phyloP scores from a whole-genome alignment of 2,888 invertebrate genomes.

The Cryptus armator region DNA sequence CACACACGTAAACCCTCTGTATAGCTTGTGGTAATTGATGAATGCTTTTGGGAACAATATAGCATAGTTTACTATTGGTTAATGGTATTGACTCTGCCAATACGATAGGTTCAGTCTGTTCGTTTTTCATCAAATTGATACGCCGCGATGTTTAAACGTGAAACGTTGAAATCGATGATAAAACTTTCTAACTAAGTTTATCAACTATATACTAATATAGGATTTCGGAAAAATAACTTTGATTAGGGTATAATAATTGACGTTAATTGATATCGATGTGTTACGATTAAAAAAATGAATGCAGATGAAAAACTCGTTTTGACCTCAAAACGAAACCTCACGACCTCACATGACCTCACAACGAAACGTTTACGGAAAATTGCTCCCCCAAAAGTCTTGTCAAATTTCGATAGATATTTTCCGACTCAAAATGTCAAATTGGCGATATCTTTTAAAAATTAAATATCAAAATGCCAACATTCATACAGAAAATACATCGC shows the following conservation, averaged over 20 bases:
- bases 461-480: background rate
- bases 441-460: background rate
- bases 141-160: background rate
- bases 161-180: slow-evolving; percentile 13
- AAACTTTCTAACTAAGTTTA: background rate
- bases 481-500: background rate
- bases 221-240: background rate
- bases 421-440: background rate
- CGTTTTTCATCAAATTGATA: slow-evolving; percentile 14
- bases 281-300: background rate
- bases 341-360: too few relatives aligned
- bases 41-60: slow-evolving; percentile 12
- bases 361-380: too few relatives aligned
- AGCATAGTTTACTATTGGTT: background rate
- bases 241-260: background rate
- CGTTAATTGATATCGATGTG: background rate
- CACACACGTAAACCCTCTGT: background rate
- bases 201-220: background rate
- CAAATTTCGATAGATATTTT: too few relatives aligned
- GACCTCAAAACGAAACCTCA: too few relatives aligned
- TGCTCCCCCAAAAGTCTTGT: too few relatives aligned
- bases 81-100: background rate
- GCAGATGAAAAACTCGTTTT: too few relatives aligned
- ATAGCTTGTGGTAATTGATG: slow-evolving; percentile 12
- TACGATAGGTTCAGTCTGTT: background rate